These are phyloP conservation scores for Agrypnus murinus DNA, from an alignment of 2,888 invertebrate genomes.

Conservation along the genomic window DNA sequence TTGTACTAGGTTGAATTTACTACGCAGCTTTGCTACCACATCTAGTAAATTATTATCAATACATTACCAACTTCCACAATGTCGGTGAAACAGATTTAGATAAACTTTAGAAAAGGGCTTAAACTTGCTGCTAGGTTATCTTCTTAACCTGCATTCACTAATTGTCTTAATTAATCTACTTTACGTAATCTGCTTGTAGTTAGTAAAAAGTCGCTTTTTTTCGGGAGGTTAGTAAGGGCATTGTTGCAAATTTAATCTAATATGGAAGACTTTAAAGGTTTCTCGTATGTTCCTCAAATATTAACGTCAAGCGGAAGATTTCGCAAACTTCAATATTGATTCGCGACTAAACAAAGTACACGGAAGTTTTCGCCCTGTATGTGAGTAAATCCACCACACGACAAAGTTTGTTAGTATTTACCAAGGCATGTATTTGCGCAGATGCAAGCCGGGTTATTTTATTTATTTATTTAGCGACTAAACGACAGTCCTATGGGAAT, in stretches of 20 bases:
- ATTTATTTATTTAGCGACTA: conserved; percentile 52
- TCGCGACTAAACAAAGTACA: conserved; percentile 47
- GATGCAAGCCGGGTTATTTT: conserved; percentile 47
- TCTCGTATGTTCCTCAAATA: conserved; percentile 40
- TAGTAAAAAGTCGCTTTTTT: too few relatives aligned
- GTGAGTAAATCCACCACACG: conserved; percentile 47
- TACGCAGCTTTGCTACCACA: too few relatives aligned
- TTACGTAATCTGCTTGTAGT: too few relatives aligned
- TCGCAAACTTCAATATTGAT: conserved; percentile 48
- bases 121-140: too few relatives aligned
- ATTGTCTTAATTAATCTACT: too few relatives aligned
- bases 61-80: too few relatives aligned
- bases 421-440: conserved; percentile 49
- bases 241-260: conserved; percentile 15
- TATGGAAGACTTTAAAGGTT: conserved; percentile 27
- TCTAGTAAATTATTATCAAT: too few relatives aligned
- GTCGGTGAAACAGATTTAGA: too few relatives aligned
- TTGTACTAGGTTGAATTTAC: too few relatives aligned
- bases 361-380: conserved; percentile 48
- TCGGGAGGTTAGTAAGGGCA: not conserved
- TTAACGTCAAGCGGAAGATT: conserved; percentile 46
- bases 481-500: conserved; percentile 49
- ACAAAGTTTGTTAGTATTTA: conserved; percentile 48
- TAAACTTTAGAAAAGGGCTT: too few relatives aligned
- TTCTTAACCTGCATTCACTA: too few relatives aligned